Conservation (phyloP, 2,797 vertebrate genomes). For the Tangara arthus region DNA sequence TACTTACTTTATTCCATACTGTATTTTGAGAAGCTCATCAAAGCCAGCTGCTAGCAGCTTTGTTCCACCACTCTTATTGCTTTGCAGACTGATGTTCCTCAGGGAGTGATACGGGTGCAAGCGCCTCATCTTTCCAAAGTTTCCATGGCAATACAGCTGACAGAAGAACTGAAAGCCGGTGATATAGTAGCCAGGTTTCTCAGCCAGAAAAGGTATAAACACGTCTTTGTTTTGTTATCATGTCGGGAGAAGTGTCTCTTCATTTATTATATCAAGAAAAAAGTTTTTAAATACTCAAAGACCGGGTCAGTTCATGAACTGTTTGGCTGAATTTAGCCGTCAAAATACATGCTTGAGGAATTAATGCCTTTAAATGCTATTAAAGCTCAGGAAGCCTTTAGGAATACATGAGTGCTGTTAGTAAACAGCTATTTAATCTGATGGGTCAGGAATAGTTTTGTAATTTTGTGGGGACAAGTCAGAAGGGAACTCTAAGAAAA, state of each 20-base stretch:
- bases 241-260: not conserved
- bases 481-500: not conserved
- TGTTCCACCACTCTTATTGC: constrained; percentile 73
- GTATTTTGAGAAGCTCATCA: constrained; percentile 46
- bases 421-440: not conserved
- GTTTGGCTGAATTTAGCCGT: not conserved
- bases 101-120: constrained; percentile 93
- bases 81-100: constrained; percentile 83
- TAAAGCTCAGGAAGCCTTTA: not conserved
- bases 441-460: not conserved
- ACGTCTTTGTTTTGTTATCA: constrained; percentile 6
- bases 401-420: not conserved
- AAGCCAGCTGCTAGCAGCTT: constrained; percentile 69
- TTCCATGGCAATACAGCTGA: constrained; percentile 97
- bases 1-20: constrained; percentile 44
- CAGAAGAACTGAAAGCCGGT: constrained; percentile 88
- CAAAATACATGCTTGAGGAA: not conserved
- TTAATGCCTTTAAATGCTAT: not conserved
- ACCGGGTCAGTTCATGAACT: not conserved
- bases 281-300: not conserved
- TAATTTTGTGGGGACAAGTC: not conserved
- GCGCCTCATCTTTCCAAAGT: constrained; percentile 95
- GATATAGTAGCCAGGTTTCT: constrained; percentile 92
- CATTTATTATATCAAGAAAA: not conserved
- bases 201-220: constrained; percentile 88